Percentiles rank a stretch among this genome's conserved stretches.
These are phyloP conservation scores for Drosophila nebulosa DNA, from an alignment of 1,140 invertebrate genomes.

Conservation along the genomic window DNA sequence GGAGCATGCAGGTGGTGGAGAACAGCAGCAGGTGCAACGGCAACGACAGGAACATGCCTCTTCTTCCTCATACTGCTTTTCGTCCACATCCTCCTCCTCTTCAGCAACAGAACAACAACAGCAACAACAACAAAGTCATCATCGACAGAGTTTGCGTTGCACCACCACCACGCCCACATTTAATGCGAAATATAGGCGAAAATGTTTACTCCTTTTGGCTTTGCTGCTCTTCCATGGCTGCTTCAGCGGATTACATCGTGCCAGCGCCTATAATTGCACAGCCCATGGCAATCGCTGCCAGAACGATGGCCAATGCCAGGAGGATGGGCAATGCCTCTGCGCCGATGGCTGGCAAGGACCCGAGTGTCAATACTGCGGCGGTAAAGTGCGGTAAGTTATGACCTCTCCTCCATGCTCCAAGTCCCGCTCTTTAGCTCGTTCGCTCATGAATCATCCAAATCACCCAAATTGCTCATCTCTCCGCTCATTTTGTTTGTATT, in stretches of 20 bases:
- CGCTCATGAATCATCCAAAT: slow-evolving; percentile 15
- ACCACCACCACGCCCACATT: slow-evolving; percentile 68
- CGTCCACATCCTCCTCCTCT: neutral
- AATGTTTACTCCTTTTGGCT: slow-evolving; percentile 68
- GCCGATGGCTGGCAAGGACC: slow-evolving; percentile 94
- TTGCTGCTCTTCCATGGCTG: slow-evolving; percentile 69
- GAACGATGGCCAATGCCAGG: slow-evolving; percentile 88
- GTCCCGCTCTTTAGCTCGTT: no score
- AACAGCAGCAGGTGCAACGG: slow-evolving; percentile 20
- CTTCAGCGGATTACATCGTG: slow-evolving; percentile 64
- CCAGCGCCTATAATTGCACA: slow-evolving; percentile 75
- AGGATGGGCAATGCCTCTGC: slow-evolving; percentile 92
- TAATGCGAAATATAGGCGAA: slow-evolving; percentile 79
- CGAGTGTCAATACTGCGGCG: slow-evolving; percentile 93
- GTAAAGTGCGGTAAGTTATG: slow-evolving; percentile 91
- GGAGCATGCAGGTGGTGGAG: slow-evolving; percentile 56
- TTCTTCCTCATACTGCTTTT: slow-evolving; percentile 28
- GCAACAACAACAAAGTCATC: slow-evolving; percentile 25
- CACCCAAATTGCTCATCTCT: slow-evolving; percentile 16
- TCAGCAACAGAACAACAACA: slow-evolving; percentile 21
- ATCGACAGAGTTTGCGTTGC: slow-evolving; percentile 28
- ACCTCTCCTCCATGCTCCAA: no score
- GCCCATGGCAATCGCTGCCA: slow-evolving; percentile 82
- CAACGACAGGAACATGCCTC: neutral
- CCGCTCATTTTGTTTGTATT: slow-evolving; percentile 40